These are phyloP conservation scores for Oligia strigilis DNA, from an alignment of 2,888 invertebrate genomes.

Conservation along the genomic window DNA sequence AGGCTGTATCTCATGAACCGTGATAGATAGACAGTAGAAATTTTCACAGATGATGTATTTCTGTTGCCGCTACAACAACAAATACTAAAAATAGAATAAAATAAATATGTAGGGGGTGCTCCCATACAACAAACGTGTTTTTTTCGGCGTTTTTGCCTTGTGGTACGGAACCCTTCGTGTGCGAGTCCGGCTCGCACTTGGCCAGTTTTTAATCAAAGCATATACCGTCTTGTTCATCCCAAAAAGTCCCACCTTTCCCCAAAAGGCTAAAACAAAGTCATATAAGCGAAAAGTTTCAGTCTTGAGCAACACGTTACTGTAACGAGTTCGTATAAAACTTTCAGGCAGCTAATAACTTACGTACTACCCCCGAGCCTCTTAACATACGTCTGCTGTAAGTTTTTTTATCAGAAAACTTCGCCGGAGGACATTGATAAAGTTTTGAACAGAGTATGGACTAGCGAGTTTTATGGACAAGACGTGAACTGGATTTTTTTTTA, in stretches of 20 bases:
- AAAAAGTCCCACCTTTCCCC: slow-evolving; percentile 2
- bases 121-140: no score
- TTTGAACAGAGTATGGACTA: slow-evolving; percentile 3
- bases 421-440: slow-evolving; percentile 45
- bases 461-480: not conserved
- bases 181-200: no score
- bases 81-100: no score
- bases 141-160: no score
- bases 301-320: slow-evolving; percentile 46
- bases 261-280: slow-evolving; percentile 31
- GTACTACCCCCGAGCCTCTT: slow-evolving; percentile 45
- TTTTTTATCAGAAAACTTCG: slow-evolving; percentile 51
- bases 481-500: not conserved
- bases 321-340: slow-evolving; percentile 48
- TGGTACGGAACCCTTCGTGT: no score
- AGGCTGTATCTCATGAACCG: no score
- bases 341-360: slow-evolving; percentile 54
- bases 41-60: no score
- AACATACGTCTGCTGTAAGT: slow-evolving; percentile 46
- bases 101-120: no score
- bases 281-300: slow-evolving; percentile 40
- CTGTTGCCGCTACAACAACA: no score
- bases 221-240: not conserved
- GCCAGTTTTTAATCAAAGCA: not conserved
- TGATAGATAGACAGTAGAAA: no score